A percentile compares a stretch with the other conserved stretches of the same genome.
Conservation (phyloP, 2,888 invertebrate genomes). For the Hartigia nigra region DNA sequence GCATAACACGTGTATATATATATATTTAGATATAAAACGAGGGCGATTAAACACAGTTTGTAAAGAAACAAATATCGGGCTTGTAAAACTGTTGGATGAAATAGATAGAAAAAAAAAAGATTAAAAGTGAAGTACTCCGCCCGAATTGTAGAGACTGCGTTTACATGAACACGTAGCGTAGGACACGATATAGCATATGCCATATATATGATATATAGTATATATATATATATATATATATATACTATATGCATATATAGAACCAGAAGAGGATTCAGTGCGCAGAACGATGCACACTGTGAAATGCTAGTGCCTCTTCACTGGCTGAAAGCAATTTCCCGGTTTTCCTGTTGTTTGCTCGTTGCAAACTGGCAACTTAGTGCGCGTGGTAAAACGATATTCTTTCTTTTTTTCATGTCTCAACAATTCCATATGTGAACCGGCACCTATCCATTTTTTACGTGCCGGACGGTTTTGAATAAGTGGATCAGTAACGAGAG, state of each 20-base stretch:
- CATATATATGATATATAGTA: not conserved
- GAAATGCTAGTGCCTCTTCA: slow-evolving; percentile 31
- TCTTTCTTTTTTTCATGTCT: not conserved
- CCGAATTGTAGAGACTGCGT: not conserved
- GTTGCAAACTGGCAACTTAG: not conserved
- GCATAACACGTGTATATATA: not conserved
- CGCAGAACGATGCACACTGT: slow-evolving; percentile 17
- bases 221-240: not conserved
- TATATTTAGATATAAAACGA: not conserved
- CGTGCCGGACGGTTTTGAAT: not conserved
- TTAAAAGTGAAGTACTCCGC: not conserved
- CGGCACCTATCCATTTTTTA: not conserved
- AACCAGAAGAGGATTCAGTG: slow-evolving; percentile 15
- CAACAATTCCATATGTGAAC: not conserved
- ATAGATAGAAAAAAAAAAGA: not conserved
- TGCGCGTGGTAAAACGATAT: not conserved
- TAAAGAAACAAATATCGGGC: not conserved
- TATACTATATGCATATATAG: not conserved
- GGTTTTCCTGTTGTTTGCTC: slow-evolving; percentile 22
- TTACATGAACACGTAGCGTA: not conserved
- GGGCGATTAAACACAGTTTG: not conserved
- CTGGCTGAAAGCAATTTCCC: slow-evolving; percentile 45
- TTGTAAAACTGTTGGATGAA: not conserved
- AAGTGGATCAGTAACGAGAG: not conserved
- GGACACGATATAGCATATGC: not conserved